These are phyloP conservation scores for Hemithea aestivaria DNA, from an alignment of 2,888 invertebrate species.

Conservation along the genomic window DNA sequence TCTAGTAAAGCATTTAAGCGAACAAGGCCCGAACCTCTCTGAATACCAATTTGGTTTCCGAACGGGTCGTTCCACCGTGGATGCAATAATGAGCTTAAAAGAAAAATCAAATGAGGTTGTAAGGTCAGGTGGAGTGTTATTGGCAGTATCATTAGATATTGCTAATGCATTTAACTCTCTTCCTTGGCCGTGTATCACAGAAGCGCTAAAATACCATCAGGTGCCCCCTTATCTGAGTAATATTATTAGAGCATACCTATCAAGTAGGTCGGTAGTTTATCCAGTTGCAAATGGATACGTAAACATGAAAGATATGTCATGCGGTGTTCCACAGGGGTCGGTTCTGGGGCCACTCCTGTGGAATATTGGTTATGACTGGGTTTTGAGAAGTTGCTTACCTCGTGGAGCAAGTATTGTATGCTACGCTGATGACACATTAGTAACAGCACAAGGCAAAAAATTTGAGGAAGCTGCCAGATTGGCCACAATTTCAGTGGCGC, in stretches of 20 bases:
- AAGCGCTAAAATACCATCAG: slow-evolving; percentile 20
- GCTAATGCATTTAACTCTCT: slow-evolving; percentile 4
- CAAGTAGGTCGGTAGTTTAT: not conserved
- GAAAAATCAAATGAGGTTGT: not conserved
- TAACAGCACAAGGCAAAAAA: slow-evolving; percentile 6
- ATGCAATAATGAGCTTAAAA: not conserved
- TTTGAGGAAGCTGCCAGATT: slow-evolving; percentile 2
- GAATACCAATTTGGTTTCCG: slow-evolving; percentile 3
- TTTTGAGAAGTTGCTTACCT: not conserved
- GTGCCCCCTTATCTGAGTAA: slow-evolving; percentile 12
- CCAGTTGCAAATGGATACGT: not conserved
- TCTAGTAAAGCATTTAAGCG: not conserved
- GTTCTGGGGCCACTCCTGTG: slow-evolving; percentile 22
- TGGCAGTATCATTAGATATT: slow-evolving; percentile 3
- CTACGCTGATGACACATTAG: slow-evolving; percentile 2
- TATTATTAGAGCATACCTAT: slow-evolving; percentile 14
- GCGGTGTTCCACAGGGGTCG: slow-evolving; percentile 22
- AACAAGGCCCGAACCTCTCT: slow-evolving; percentile 1
- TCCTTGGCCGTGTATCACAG: slow-evolving; percentile 16
- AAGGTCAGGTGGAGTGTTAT: not conserved
- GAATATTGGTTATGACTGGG: slow-evolving; percentile 19
- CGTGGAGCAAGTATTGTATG: not conserved
- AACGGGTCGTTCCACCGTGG: slow-evolving; percentile 1
- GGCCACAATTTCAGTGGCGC: not conserved
- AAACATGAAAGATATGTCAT: not conserved